Percentiles rank a stretch among this genome's conserved stretches.
These are phyloP conservation scores for Sinhomidia bicolor DNA, from an alignment of 2,888 invertebrate genomes.

Conservation along the genomic window DNA sequence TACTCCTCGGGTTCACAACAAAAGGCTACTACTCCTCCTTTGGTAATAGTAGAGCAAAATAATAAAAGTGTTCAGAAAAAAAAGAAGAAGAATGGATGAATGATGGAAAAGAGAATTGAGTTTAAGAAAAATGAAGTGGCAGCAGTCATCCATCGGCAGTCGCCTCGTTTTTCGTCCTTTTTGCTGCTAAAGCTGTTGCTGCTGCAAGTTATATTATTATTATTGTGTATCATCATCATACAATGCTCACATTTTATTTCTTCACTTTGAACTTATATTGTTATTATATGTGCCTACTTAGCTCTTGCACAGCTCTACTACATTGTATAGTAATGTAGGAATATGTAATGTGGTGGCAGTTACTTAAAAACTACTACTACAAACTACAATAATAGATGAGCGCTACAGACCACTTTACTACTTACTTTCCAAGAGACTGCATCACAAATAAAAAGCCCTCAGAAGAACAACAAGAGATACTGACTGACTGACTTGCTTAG, in stretches of 20 bases:
- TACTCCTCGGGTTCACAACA: conserved; percentile 49
- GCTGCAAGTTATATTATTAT: conserved; percentile 32
- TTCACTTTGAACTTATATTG: conserved; percentile 43
- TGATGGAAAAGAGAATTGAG: conserved; percentile 64
- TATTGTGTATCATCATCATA: conserved; percentile 38
- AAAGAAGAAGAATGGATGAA: conserved; percentile 65
- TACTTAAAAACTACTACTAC: conserved; percentile 46
- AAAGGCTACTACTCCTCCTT: conserved; percentile 61
- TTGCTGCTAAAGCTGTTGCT: background rate
- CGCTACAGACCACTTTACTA: conserved; percentile 26
- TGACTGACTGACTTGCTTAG: conserved; percentile 6
- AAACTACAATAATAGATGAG: conserved; percentile 44
- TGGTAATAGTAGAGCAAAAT: conserved; percentile 65
- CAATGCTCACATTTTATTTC: conserved; percentile 67
- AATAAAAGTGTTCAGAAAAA: conserved; percentile 68
- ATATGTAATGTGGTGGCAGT: conserved; percentile 26
- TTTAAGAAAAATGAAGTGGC: conserved; percentile 74
- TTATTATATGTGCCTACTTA: background rate
- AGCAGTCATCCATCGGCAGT: conserved; percentile 73
- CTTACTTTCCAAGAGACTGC: conserved; percentile 46
- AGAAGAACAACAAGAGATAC: conserved; percentile 32
- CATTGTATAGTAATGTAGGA: background rate
- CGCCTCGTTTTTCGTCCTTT: conserved; percentile 71
- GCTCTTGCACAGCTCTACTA: too few relatives aligned
- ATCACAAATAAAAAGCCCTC: conserved; percentile 43